These are phyloP conservation scores for Drosophila takahashii DNA, from an alignment of 1,140 invertebrate species.

Conservation along the genomic window DNA sequence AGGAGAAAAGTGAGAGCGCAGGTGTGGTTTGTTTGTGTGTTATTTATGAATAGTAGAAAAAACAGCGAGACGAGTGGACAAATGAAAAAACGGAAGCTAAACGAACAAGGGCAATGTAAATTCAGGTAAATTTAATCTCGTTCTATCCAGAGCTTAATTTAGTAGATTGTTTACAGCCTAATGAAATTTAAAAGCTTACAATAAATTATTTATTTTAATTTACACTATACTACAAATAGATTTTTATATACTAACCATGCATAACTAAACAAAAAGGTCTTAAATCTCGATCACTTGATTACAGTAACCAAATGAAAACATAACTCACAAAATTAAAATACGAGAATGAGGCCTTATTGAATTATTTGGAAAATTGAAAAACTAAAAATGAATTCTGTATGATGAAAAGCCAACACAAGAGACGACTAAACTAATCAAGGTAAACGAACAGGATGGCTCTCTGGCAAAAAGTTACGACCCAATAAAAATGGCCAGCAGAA, in stretches of 20 bases:
- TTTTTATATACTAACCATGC: no score
- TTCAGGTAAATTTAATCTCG: constrained; percentile 14
- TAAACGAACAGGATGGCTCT: constrained; percentile 53
- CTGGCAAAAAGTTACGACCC: constrained; percentile 20
- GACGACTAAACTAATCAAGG: constrained; percentile 46
- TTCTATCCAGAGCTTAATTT: not conserved
- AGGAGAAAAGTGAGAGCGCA: constrained; percentile 45
- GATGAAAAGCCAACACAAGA: constrained; percentile 15
- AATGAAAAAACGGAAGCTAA: constrained; percentile 13
- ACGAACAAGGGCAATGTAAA: constrained; percentile 3
- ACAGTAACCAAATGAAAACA: not conserved
- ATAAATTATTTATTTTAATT: no score
- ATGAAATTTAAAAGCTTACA: no score
- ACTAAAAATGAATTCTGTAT: constrained; percentile 9
- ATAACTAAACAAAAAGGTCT: not conserved
- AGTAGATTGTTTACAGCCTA: no score
- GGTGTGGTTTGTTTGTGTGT: constrained; percentile 44
- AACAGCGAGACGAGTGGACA: constrained; percentile 9
- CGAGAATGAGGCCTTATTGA: not conserved
- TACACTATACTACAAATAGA: no score
- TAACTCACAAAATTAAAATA: not conserved
- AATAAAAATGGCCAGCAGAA: constrained; percentile 52
- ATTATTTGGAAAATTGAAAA: constrained; percentile 19
- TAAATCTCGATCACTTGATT: not conserved
- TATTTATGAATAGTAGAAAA: constrained; percentile 45